Conservation (phyloP, 2,888 invertebrate genomes). For the Heteromurus nitidus region DNA sequence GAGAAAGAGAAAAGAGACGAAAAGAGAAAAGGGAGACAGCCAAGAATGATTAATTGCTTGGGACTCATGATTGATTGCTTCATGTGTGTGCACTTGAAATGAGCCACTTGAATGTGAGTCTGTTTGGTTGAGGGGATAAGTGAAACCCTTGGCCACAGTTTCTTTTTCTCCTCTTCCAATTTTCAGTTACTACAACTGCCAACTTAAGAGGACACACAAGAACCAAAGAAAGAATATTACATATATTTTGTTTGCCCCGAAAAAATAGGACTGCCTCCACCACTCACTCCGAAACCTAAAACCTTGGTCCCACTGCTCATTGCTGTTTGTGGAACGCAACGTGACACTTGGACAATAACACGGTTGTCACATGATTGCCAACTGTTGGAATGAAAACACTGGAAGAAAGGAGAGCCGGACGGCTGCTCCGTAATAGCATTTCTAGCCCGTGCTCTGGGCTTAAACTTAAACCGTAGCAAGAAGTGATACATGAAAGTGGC, state of each 20-base stretch:
- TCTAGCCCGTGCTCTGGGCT: neutral
- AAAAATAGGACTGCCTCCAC: too few species aligned
- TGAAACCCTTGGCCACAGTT: neutral
- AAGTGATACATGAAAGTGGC: neutral
- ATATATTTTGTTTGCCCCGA: too few species aligned
- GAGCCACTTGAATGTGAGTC: neutral
- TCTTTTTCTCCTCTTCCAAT: neutral
- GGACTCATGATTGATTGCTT: constrained; percentile 37
- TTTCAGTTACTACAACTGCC: neutral
- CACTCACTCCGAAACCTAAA: too few species aligned
- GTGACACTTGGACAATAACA: constrained; percentile 32
- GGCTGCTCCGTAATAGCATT: too few species aligned
- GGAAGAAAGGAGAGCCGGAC: too few species aligned
- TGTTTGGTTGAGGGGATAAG: neutral
- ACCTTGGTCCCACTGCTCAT: neutral
- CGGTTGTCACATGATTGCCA: constrained; percentile 41
- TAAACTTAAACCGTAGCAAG: neutral
- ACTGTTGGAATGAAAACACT: constrained; percentile 48
- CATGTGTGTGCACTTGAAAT: constrained; percentile 16
- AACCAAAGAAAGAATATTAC: too few species aligned
- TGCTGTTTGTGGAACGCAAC: neutral
- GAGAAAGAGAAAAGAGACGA: neutral
- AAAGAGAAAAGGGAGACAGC: constrained; percentile 22
- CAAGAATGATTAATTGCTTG: constrained; percentile 41
- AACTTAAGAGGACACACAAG: constrained; percentile 1